These are phyloP conservation scores for Clistopyga incitator DNA, from an alignment of 2,888 invertebrate species.

Conservation along the genomic window DNA sequence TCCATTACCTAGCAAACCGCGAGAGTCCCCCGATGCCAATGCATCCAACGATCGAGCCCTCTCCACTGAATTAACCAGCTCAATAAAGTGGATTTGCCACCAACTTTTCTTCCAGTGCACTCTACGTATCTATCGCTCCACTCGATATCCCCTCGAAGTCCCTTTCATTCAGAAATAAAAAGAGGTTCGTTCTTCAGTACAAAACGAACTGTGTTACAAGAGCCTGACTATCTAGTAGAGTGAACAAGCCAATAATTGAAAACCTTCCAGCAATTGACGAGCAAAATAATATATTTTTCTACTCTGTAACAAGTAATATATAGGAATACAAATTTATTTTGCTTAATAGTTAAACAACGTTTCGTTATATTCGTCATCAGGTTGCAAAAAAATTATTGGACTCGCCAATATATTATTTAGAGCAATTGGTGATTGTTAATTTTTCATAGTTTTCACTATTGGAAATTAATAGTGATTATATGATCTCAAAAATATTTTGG, in stretches of 20 bases:
- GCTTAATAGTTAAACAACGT: no score
- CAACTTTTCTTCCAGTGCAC: constrained; percentile 22
- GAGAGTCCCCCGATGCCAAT: constrained; percentile 10
- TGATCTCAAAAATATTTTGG: no score
- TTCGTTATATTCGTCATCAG: no score
- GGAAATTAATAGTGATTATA: no score
- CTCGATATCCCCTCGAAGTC: constrained; percentile 7
- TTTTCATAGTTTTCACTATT: no score
- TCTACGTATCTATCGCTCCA: constrained; percentile 20
- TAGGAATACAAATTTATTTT: no score
- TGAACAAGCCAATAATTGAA: background rate
- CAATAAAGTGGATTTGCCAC: constrained; percentile 47
- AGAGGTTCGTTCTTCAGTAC: background rate
- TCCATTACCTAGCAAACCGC: constrained; percentile 29
- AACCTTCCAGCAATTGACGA: no score
- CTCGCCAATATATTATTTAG: no score
- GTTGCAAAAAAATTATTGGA: no score
- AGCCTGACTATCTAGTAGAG: background rate
- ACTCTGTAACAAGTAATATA: no score
- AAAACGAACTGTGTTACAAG: background rate
- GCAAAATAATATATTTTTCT: no score
- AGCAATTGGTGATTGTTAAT: no score
- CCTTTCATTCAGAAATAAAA: constrained; percentile 28
- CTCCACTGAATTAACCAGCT: constrained; percentile 40
- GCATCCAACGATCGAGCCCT: constrained; percentile 5